A percentile compares a stretch with the other conserved stretches of the same genome.
These are phyloP conservation scores for Hololepta plana DNA, from an alignment of 2,888 invertebrate genomes.

Conservation along the genomic window DNA sequence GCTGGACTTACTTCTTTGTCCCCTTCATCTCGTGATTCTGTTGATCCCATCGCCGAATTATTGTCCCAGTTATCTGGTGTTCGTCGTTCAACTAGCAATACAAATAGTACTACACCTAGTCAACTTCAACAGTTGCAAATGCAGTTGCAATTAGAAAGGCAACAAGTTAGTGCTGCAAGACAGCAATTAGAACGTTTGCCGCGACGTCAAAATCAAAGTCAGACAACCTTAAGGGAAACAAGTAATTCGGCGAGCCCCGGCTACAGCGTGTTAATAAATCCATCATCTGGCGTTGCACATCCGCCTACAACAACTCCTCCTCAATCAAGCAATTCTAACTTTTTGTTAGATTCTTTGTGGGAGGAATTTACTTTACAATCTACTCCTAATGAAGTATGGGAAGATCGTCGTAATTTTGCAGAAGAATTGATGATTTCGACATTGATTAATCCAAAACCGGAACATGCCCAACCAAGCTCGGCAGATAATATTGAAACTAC, in stretches of 20 bases:
- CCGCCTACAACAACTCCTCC: slow-evolving; percentile 20
- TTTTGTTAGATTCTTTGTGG: slow-evolving; percentile 21
- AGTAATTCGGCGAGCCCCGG: slow-evolving; percentile 15
- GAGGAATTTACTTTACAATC: slow-evolving; percentile 36
- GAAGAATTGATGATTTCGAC: slow-evolving; percentile 41
- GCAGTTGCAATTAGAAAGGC: slow-evolving; percentile 81
- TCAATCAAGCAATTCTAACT: slow-evolving; percentile 22
- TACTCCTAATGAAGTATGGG: slow-evolving; percentile 34
- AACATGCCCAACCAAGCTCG: slow-evolving; percentile 1
- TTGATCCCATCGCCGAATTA: slow-evolving; percentile 92
- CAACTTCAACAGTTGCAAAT: slow-evolving; percentile 88
- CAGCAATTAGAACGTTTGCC: slow-evolving; percentile 83
- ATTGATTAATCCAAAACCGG: slow-evolving; percentile 8
- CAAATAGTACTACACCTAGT: slow-evolving; percentile 43
- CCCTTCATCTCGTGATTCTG: slow-evolving; percentile 80
- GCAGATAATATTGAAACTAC: too few species aligned
- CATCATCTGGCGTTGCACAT: slow-evolving; percentile 19
- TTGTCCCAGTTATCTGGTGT: slow-evolving; percentile 90
- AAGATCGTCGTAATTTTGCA: slow-evolving; percentile 48
- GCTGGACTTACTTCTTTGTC: slow-evolving; percentile 71
- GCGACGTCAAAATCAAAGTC: slow-evolving; percentile 53
- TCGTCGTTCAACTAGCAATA: slow-evolving; percentile 43
- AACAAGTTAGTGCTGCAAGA: slow-evolving; percentile 71
- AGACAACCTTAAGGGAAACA: slow-evolving; percentile 10
- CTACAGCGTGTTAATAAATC: slow-evolving; percentile 20